Conservation (phyloP, 2,888 invertebrate genomes). For the Sesia bembeciformis region DNA sequence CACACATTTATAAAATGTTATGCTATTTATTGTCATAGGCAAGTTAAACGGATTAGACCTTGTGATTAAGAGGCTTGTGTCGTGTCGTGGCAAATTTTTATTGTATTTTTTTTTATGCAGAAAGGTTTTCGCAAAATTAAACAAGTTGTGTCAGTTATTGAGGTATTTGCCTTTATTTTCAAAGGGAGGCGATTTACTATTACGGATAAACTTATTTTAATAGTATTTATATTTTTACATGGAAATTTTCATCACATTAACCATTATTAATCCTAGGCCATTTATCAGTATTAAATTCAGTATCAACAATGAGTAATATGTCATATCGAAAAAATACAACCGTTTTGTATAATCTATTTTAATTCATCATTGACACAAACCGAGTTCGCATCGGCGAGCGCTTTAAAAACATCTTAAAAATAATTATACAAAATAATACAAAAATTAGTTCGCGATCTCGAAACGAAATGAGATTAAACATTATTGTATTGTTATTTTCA, state of each 20-base stretch:
- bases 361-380: conserved; percentile 44
- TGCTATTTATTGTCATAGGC: too few relatives aligned
- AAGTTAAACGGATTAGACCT: too few relatives aligned
- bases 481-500: conserved; percentile 51
- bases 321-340: conserved; percentile 69
- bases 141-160: conserved; percentile 57
- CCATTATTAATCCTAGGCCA: conserved; percentile 64
- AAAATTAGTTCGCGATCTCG: conserved; percentile 53
- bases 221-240: conserved; percentile 74
- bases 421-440: conserved; percentile 74
- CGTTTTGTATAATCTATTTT: conserved; percentile 56
- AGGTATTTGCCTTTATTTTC: conserved; percentile 71
- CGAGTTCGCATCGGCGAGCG: conserved; percentile 37
- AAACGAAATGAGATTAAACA: conserved; percentile 59
- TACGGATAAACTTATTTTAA: conserved; percentile 67
- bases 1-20: too few relatives aligned
- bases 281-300: conserved; percentile 62
- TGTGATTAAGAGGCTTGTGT: too few relatives aligned
- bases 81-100: too few relatives aligned
- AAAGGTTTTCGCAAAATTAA: conserved; percentile 14
- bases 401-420: conserved; percentile 67
- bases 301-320: conserved; percentile 59
- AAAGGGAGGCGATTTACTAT: conserved; percentile 71
- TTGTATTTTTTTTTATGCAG: too few relatives aligned
- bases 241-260: conserved; percentile 72